Evolutionary conservation across 1,140 invertebrate genomes (phyloP).

Genomic region (Metopolophium dirhodum): DNA sequence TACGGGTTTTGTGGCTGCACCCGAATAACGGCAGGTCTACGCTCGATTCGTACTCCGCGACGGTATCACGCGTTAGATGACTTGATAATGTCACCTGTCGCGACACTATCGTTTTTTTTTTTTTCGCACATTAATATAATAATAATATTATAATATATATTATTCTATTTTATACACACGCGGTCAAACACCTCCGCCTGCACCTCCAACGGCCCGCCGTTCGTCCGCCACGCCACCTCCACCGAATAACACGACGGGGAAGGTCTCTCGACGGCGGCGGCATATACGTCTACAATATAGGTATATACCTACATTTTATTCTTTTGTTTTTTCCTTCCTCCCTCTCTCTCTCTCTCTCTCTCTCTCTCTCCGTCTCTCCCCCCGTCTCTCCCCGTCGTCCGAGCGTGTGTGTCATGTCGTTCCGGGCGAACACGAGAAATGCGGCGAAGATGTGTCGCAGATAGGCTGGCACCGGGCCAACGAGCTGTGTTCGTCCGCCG

Average conservation of each 20-base stretch:
- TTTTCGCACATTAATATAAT: no score
- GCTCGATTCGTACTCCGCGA: not conserved
- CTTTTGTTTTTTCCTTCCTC: not conserved
- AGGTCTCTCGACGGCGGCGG: not conserved
- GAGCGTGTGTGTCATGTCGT: not conserved
- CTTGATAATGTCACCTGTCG: no score
- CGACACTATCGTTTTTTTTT: no score
- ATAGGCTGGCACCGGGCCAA: conserved; percentile 50
- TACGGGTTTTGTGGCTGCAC: not conserved
- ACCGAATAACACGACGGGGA: not conserved
- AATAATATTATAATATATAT: no score
- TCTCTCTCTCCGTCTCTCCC: not conserved
- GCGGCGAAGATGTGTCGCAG: conserved; percentile 54
- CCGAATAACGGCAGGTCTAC: not conserved
- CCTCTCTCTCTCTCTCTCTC: not conserved
- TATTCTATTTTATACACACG: no score
- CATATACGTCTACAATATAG: not conserved
- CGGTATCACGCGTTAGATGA: no score
- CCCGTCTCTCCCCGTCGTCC: not conserved
- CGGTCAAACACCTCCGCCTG: no score
- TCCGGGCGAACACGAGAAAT: conserved; percentile 51
- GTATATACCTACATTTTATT: not conserved
- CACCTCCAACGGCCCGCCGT: not conserved
- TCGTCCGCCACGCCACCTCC: not conserved
- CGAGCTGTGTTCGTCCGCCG: conserved; percentile 5